Conservation (phyloP, 2,888 invertebrate species). For the Liodrosophila aerea region DNA sequence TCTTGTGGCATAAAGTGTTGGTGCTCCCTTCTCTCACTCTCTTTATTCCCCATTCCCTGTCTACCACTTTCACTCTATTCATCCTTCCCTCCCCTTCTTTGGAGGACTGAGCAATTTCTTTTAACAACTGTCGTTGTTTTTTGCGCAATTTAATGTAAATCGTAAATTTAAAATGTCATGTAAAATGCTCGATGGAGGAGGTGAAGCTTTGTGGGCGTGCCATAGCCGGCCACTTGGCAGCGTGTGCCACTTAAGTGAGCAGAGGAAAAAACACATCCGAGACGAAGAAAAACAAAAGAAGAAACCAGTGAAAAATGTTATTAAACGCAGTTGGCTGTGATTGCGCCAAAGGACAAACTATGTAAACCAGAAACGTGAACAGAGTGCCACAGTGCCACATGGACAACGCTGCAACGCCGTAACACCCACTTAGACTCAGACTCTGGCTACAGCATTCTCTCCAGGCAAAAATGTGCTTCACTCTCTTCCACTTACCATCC, state of each 20-base stretch:
- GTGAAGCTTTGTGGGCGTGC: conserved; percentile 55
- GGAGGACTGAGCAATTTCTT: conserved; percentile 66
- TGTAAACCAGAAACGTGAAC: conserved; percentile 8
- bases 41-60: too few relatives aligned
- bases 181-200: conserved; percentile 50
- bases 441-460: neutral
- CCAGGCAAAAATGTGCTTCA: too few relatives aligned
- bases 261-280: conserved; percentile 33
- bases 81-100: conserved; percentile 13
- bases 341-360: conserved; percentile 42
- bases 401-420: conserved; percentile 20
- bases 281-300: conserved; percentile 27
- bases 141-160: conserved; percentile 75
- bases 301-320: conserved; percentile 67
- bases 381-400: conserved; percentile 10
- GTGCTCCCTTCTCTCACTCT: too few relatives aligned
- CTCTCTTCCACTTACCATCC: conserved; percentile 16
- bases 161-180: conserved; percentile 77
- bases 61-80: too few relatives aligned
- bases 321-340: conserved; percentile 69
- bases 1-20: too few relatives aligned
- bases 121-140: conserved; percentile 72
- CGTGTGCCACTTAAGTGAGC: conserved; percentile 50
- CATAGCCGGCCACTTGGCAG: conserved; percentile 46
- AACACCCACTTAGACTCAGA: conserved; percentile 6